Evolutionary conservation across 2,797 vertebrate species (phyloP).

Genomic region (Pangasius larnaudii): DNA sequence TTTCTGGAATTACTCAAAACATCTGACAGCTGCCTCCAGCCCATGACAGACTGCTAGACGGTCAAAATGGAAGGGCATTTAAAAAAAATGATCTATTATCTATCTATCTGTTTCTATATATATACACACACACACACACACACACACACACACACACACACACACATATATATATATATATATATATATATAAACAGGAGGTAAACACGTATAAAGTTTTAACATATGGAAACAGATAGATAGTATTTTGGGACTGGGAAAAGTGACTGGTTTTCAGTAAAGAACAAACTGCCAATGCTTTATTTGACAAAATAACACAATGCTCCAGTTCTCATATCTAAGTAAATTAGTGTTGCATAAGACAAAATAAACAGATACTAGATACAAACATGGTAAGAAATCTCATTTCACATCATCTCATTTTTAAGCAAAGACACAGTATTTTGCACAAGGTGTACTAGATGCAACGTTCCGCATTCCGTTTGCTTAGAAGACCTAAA

Average conservation of each 20-base stretch:
- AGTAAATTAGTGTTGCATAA: not conserved
- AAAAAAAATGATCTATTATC: not conserved
- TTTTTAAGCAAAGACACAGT: not conserved
- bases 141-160: no score
- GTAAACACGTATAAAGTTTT: not conserved
- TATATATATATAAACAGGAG: no score
- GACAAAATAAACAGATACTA: not conserved
- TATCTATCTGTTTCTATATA: no score
- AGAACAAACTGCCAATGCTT: not conserved
- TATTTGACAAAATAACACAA: not conserved
- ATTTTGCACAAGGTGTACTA: not conserved
- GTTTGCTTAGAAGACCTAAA: not conserved
- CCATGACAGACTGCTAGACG: not conserved
- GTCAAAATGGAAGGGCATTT: not conserved
- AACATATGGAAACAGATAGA: no score
- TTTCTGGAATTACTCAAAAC: not conserved
- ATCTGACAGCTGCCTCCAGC: not conserved
- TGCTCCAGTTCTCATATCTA: not conserved
- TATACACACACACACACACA: no score
- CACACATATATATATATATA: no score
- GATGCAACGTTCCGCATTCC: not conserved
- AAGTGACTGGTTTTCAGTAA: not conserved
- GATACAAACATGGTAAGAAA: not conserved
- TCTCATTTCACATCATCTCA: not conserved
- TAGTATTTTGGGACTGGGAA: not conserved